Percentiles rank a stretch among this genome's conserved stretches.
phyloP scores from a whole-genome alignment of 2,113 vertebrate species.

The Pelvicachromis taeniatus region DNA sequence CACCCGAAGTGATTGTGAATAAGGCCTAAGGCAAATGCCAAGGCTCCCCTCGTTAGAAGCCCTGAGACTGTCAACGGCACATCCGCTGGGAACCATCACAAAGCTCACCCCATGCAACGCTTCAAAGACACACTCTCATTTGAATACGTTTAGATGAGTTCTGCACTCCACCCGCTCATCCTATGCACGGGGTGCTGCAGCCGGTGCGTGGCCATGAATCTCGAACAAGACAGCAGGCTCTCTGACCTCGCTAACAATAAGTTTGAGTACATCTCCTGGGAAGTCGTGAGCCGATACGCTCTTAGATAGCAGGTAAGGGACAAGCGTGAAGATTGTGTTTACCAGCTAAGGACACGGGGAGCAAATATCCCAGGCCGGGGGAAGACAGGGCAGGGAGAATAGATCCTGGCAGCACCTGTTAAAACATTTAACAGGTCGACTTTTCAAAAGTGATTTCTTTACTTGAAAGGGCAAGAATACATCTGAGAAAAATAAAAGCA shows the following conservation, averaged over 20 bases:
- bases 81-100: constrained; percentile 61
- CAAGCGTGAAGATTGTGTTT: constrained; percentile 59
- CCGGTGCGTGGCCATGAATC: constrained; percentile 40
- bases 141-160: constrained; percentile 42
- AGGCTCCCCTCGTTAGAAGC: constrained; percentile 69
- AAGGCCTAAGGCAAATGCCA: constrained; percentile 66
- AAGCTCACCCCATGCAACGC: constrained; percentile 47
- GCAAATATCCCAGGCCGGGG: constrained; percentile 16
- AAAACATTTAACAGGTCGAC: constrained; percentile 47
- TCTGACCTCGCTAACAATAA: constrained; percentile 49
- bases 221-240: constrained; percentile 29
- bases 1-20: constrained; percentile 66
- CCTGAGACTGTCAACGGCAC: constrained; percentile 56
- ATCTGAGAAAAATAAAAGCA: neutral
- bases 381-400: neutral
- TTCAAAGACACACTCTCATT: constrained; percentile 64
- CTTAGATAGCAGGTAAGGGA: constrained; percentile 58
- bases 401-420: constrained; percentile 38
- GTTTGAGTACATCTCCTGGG: constrained; percentile 28
- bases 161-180: constrained; percentile 11
- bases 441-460: constrained; percentile 23
- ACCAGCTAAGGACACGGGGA: constrained; percentile 55
- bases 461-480: constrained; percentile 24
- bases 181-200: neutral
- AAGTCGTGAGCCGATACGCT: constrained; percentile 8